phyloP scores from a whole-genome alignment of 2,113 vertebrate species.

The Stigmatopora nigra region DNA sequence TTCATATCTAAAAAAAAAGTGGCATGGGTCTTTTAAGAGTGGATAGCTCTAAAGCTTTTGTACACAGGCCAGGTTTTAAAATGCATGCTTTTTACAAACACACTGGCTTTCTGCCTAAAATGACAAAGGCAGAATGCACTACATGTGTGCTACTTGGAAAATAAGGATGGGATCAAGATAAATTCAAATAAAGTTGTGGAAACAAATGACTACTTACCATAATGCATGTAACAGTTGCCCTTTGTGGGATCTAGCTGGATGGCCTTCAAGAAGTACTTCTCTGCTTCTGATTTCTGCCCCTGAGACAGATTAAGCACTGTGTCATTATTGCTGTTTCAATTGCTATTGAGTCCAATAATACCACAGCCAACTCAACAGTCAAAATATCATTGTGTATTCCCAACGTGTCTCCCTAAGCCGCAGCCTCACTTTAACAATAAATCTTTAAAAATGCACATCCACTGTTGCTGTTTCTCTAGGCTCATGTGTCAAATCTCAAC shows the following conservation, averaged over 20 bases:
- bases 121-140: neutral
- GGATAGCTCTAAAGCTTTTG: slow-evolving; percentile 32
- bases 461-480: slow-evolving; percentile 41
- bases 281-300: slow-evolving; percentile 92
- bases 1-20: too few relatives aligned
- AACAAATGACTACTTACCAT: slow-evolving; percentile 71
- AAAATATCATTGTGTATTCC: slow-evolving; percentile 37
- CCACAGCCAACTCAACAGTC: slow-evolving; percentile 19
- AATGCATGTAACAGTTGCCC: slow-evolving; percentile 99
- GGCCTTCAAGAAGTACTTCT: slow-evolving; percentile 92
- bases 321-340: slow-evolving; percentile 40
- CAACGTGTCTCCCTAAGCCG: slow-evolving; percentile 38
- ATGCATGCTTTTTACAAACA: neutral
- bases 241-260: slow-evolving; percentile 94
- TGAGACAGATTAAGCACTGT: slow-evolving; percentile 57
- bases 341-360: slow-evolving; percentile 40
- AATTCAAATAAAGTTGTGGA: slow-evolving; percentile 4
- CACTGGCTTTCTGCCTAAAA: slow-evolving; percentile 27
- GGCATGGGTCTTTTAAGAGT: slow-evolving; percentile 9
- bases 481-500: slow-evolving; percentile 38
- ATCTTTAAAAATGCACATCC: slow-evolving; percentile 50
- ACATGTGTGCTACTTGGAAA: slow-evolving; percentile 2
- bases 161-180: slow-evolving; percentile 13
- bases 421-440: slow-evolving; percentile 46
- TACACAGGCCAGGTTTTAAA: slow-evolving; percentile 5